Base-by-base conservation (phyloP, 2,113 vertebrate genomes). In the Nycticryphes semicollaris region DNA sequence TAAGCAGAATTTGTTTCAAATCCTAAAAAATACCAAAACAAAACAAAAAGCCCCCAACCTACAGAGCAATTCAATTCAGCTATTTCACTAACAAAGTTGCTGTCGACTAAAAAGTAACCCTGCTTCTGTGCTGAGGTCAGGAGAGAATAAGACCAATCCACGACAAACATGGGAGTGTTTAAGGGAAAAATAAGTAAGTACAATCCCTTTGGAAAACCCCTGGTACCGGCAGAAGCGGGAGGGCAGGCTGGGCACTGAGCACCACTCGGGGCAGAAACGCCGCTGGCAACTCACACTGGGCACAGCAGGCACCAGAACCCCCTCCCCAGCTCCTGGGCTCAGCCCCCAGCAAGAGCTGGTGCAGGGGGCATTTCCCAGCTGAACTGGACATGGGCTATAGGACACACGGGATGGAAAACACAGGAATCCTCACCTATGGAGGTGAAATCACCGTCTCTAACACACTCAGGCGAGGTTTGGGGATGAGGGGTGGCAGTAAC, bases 331-430 rank as follows among this genome's bases (percentile, higher is more conserved):
- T 13, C 60, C 53, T 28, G 16, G 4, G 33, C 37, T 21, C 12
- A 2, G 28, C 45, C 47, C 23, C 1, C 10, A 33, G 62, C 21
- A 14, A 22, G 25, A 15, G 48, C 56, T 43, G 24, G 23, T 4
- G 0, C 0, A 21, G 0, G 9, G 9, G 27, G 33, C 15, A 23
- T 18, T 39, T 51, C 33, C n/a, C n/a, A 53, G 45, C 30, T 23
- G 57, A 37, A 37, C 28, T 22, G 20, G 22, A 5, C 10, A 6
- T 1, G 9, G 33, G 22, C 80, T 68, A 2, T 12, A 23, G 14
- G 22, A 31, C 59, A 73, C 25, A 23, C 1, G 4, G 33, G 31
- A 69, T 1, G 21, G 9, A 14, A 39, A 80, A 8, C 62, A 57
- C 14, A 76, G 63, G 23, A 4, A 77, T n/a, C n/a, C 27, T 33